phyloP scores from a whole-genome alignment of 1,140 invertebrate species.

The Radopholus similis region DNA sequence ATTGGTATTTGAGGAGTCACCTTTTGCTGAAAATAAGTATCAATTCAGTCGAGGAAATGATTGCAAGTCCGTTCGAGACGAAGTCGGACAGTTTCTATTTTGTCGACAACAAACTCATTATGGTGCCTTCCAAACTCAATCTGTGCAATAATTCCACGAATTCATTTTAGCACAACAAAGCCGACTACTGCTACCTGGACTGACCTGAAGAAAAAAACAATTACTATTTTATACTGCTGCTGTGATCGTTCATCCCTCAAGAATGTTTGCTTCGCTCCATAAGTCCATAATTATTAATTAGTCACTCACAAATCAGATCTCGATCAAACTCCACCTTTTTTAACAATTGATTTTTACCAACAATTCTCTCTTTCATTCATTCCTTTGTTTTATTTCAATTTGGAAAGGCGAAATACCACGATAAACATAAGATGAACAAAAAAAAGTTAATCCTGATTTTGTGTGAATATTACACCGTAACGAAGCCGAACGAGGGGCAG shows the following conservation, averaged over 20 bases:
- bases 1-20: slow-evolving; percentile 70
- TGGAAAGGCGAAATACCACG: slow-evolving; percentile 54
- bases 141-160: background rate
- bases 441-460: slow-evolving; percentile 18
- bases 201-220: no score
- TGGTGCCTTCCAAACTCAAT: slow-evolving; percentile 64
- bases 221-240: no score
- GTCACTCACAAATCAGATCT: background rate
- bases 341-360: background rate
- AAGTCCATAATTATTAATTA: no score
- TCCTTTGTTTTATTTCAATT: background rate
- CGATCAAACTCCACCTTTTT: no score
- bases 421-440: background rate
- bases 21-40: background rate
- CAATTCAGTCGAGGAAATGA: slow-evolving; percentile 85
- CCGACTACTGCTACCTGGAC: slow-evolving; percentile 80
- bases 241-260: no score
- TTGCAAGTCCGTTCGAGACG: slow-evolving; percentile 88
- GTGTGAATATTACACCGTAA: slow-evolving; percentile 14
- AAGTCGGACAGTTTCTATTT: slow-evolving; percentile 98
- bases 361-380: background rate
- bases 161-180: slow-evolving; percentile 81
- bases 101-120: slow-evolving; percentile 88
- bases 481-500: slow-evolving; percentile 7
- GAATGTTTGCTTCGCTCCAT: no score